Evolutionary conservation across 2,113 vertebrate species (phyloP), one percentile per base, ranked within the genome.

Genomic region (Actenoides hombroni): DNA sequence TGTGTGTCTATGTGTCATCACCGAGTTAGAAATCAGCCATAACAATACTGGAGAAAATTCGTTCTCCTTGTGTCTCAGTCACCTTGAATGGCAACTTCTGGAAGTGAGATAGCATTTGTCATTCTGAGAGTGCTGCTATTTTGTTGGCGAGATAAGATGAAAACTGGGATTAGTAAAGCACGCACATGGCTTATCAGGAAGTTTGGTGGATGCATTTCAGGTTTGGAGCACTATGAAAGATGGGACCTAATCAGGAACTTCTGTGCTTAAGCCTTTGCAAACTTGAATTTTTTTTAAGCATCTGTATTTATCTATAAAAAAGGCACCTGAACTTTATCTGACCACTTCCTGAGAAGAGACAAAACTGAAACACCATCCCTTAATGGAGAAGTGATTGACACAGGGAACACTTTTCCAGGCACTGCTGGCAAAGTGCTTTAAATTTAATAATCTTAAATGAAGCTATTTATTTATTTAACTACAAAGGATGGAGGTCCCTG

Each of bases 11-110:
- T 49, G 37, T 46, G n/a, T 39, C 54, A 88, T 31, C 4, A 5
- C 53, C 40, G 73, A 83, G 83, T 75, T 69, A 70, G 56, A 91
- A 84, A 86, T 59, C 51, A 67, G 53, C 48, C 16, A 20, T 46
- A 87, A 44, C 24, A 67, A 9, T 71, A 53, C 71, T 39, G 48
- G 25, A 74, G 44, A 70, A 91, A 87, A 96, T 83, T 19, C 26
- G 26, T 74, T 85, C 73, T 95, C 75, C 65, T 71, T 44, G 12
- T 78, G 70, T 60, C 75, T 92, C 76, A 68, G 84, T 80, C 87
- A 92, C 89, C 54, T 95, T 87, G 80, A 86, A 75, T n/a, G 71
- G 24, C 10, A 49, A 15, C 69, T 95, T 96, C 44, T 44, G 61
- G 42, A 86, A 86, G 42, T 1, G 35, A 65, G 63, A 91, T 61